Evolutionary conservation across 2,888 invertebrate genomes (phyloP), one percentile per base, ranked within the genome.

Genomic region (Lasioglossum villosulum): DNA sequence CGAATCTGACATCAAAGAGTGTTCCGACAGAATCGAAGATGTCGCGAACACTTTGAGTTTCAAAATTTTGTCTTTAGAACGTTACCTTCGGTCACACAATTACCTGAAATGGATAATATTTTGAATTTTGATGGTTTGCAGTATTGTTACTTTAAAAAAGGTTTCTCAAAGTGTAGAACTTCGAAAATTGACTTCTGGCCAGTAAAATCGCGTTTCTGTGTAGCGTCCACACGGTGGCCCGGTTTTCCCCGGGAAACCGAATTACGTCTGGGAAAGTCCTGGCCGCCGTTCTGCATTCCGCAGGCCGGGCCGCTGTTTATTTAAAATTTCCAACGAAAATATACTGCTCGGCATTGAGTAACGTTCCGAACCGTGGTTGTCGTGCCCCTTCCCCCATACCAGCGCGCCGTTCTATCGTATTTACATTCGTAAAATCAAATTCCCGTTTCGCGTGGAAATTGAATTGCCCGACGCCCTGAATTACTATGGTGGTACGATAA

Each of bases 221-320:
- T n/a, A n/a, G n/a, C 86, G 45, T 63, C 63, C 77, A 83, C 70
- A 66, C 23, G 30, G 45, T 78, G 74, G 76, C 45, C 56, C 70
- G 78, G 16, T 89, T 83, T 83, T 78, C 74, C 70, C 74, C 66
- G 52, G 79, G 75, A 83, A 86, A 88, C 86, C 88, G 78, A 83
- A 89, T 86, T 78, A 84, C 59, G 66, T 72, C 48, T 66, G n/a
- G 48, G 56, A 77, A 82, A 79, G 45, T 80, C 39, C 37, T 83
- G 14, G 48, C 48, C 52, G n/a, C 30, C 30, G 30, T 63, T 4
- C 45, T 37, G 77, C 23, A 66, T 71, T 59, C 42, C 48, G 27
- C 23, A 34, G 10, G 56, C 52, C 52, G 70, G 42, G 52, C 68
- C 80, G 77, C 42, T 87, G 89, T 89, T 86, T 87, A 89, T 88